A percentile compares a stretch with the other conserved stretches of the same genome.
Evolutionary conservation across 2,113 vertebrate genomes (phyloP).

Genomic region (Atractosteus spatula): DNA sequence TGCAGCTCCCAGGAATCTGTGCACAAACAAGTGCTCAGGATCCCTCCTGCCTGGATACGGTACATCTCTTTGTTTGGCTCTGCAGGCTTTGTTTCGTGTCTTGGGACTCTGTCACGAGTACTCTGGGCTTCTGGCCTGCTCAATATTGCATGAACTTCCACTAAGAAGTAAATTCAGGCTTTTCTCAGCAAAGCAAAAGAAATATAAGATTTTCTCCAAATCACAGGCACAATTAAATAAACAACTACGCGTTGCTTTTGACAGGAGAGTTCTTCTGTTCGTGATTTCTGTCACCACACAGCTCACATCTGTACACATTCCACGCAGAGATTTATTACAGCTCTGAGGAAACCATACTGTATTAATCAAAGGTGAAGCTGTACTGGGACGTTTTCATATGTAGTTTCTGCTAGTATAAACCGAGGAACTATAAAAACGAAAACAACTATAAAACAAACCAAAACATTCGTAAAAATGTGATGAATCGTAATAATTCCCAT

Average conservation of each 20-base stretch:
- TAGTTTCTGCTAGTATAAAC: too few relatives aligned
- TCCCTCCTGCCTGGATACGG: conserved; percentile 28
- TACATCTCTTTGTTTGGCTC: conserved; percentile 23
- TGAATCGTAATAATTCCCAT: too few relatives aligned
- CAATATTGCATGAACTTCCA: conserved; percentile 65
- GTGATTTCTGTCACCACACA: conserved; percentile 34
- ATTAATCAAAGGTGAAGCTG: too few relatives aligned
- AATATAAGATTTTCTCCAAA: conserved; percentile 60
- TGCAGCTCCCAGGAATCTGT: conserved; percentile 44
- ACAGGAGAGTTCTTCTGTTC: conserved; percentile 50
- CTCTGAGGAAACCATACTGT: conserved; percentile 31
- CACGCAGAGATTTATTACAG: conserved; percentile 41
- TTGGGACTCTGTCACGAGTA: conserved; percentile 49
- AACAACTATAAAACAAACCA: too few relatives aligned
- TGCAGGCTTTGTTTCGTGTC: conserved; percentile 34
- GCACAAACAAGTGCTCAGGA: conserved; percentile 46
- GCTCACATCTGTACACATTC: conserved; percentile 25
- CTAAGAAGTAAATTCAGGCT: conserved; percentile 59
- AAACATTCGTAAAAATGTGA: too few relatives aligned
- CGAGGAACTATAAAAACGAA: too few relatives aligned
- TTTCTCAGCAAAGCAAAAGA: conserved; percentile 62
- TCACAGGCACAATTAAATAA: conserved; percentile 66
- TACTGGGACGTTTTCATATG: too few relatives aligned
- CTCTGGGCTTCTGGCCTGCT: conserved; percentile 52
- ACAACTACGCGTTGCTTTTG: conserved; percentile 51